Percentiles rank a stretch among this genome's conserved stretches.
Conservation (phyloP, 2,113 vertebrate genomes). For the Pycnonotus jocosus region DNA sequence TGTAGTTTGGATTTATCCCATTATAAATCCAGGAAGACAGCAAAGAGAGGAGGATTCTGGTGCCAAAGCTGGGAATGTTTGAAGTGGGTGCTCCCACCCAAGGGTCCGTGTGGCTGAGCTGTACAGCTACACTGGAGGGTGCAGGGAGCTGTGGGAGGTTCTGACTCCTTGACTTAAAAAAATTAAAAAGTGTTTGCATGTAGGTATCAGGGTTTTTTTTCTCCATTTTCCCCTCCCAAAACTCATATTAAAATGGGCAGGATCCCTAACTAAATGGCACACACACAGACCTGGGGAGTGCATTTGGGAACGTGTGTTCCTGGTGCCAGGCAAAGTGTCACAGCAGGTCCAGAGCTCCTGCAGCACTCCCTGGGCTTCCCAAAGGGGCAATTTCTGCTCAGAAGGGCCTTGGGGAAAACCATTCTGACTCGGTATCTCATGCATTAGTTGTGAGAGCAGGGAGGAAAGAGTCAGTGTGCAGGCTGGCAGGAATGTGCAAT, state of each 20-base stretch:
- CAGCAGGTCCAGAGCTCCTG: neutral
- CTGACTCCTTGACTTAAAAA: neutral
- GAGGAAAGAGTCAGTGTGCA: neutral
- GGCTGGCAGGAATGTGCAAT: accelerated
- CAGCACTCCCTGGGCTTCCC: neutral
- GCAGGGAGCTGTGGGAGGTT: neutral
- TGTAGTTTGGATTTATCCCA: neutral
- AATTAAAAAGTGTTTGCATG: neutral
- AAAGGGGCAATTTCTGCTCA: neutral
- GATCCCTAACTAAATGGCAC: neutral
- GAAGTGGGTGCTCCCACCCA: neutral
- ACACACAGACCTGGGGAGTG: neutral
- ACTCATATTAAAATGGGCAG: neutral
- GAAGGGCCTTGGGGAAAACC: neutral
- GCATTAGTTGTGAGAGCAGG: neutral
- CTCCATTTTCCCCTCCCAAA: neutral
- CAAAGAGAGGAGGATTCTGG: neutral
- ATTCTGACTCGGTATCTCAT: neutral
- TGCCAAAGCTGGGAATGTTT: neutral
- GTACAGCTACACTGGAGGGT: neutral
- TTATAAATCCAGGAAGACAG: neutral
- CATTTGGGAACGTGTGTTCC: neutral
- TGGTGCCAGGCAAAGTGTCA: neutral
- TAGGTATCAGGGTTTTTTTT: neutral
- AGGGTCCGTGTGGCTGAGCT: accelerated